Percentiles rank a stretch among this genome's conserved stretches.
phyloP scores from a whole-genome alignment of 1,140 invertebrate genomes.

The Tetramorium alpestre region DNA sequence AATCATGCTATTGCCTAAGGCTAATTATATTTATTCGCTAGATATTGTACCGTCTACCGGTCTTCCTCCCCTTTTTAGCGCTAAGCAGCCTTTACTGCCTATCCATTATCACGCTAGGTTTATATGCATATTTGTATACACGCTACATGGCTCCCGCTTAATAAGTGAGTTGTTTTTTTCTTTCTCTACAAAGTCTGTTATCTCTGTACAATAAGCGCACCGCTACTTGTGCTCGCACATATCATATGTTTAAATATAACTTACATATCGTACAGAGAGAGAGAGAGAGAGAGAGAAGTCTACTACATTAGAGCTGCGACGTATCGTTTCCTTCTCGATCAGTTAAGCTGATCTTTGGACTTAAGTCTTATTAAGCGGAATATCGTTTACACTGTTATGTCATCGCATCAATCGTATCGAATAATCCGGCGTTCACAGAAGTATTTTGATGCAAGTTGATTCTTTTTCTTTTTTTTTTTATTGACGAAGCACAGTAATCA shows the following conservation, averaged over 20 bases:
- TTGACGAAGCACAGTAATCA: neutral
- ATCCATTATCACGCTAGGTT: conserved; percentile 55
- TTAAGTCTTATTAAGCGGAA: conserved; percentile 5
- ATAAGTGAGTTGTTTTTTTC: neutral
- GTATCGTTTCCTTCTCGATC: conserved; percentile 19
- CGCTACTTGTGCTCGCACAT: conserved; percentile 12
- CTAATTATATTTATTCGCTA: conserved; percentile 53
- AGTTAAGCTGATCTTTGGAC: conserved; percentile 33
- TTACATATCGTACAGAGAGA: conserved; percentile 30
- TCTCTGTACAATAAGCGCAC: conserved; percentile 59
- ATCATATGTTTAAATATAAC: conserved; percentile 25
- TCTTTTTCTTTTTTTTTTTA: neutral
- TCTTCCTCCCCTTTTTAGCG: conserved; percentile 13
- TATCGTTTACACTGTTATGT: conserved; percentile 4
- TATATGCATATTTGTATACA: conserved; percentile 25
- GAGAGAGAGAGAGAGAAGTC: neutral
- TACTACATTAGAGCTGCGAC: conserved; percentile 24
- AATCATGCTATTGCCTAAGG: conserved; percentile 37
- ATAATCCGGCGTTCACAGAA: neutral
- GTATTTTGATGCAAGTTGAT: conserved; percentile 16
- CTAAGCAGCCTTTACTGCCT: conserved; percentile 27
- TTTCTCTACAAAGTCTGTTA: conserved; percentile 39
- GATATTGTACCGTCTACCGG: conserved; percentile 48
- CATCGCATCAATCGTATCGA: conserved; percentile 15
- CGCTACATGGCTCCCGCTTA: conserved; percentile 15